phyloP scores from a whole-genome alignment of 1,140 invertebrate species.

The Caenorhabditis elegans region WBcel235 BX284606.5:7517001-7517500 shows the following conservation, averaged over 20 bases:
- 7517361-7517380: conserved; percentile 63
- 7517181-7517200: background rate
- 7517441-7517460: background rate
- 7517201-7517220: background rate
- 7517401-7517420: conserved; percentile 35
- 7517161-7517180: conserved; percentile 59
- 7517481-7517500: conserved; percentile 63
- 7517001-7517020: conserved; percentile 61
- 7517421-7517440: background rate
- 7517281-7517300: conserved; percentile 57
- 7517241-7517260: conserved; percentile 59
- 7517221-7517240: conserved; percentile 56
- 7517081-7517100: conserved; percentile 63
- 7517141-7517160: conserved; percentile 55
- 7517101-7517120: conserved; percentile 56
- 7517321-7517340: background rate
- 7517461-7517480: conserved; percentile 51
- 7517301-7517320: background rate
- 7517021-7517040: background rate
- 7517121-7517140: conserved; percentile 60
- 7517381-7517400: conserved; percentile 57
- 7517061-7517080: conserved; percentile 64
- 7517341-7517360: conserved; percentile 59
- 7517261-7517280: conserved; percentile 66
- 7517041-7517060: background rate